These are phyloP conservation scores for Tor tambroides DNA, from an alignment of 2,113 vertebrate species.

Conservation along the genomic window DNA sequence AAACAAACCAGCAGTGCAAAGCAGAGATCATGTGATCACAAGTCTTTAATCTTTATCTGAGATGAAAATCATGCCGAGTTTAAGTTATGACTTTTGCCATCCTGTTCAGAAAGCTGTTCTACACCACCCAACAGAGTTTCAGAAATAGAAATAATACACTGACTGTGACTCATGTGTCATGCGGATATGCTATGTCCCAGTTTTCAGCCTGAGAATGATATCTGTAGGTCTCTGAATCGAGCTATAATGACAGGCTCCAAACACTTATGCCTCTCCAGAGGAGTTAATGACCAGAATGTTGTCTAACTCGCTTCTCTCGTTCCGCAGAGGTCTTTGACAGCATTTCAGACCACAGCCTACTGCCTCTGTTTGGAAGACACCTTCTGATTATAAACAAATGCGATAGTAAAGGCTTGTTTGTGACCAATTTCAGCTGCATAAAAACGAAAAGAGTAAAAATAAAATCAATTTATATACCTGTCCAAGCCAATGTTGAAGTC, in stretches of 20 bases:
- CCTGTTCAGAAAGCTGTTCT: background rate
- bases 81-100: background rate
- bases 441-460: background rate
- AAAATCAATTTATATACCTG: background rate
- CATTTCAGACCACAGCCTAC: too few species aligned
- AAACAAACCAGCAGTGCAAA: background rate
- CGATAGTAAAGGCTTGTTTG: background rate
- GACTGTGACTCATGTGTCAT: constrained; percentile 31
- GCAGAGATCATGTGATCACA: too few species aligned
- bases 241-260: background rate
- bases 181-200: background rate
- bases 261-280: background rate
- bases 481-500: background rate
- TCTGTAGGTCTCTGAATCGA: constrained; percentile 4
- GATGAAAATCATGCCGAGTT: background rate
- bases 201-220: constrained; percentile 6
- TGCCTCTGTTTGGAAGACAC: background rate
- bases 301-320: constrained; percentile 4
- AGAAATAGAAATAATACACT: constrained; percentile 3
- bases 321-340: background rate
- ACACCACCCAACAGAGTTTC: background rate
- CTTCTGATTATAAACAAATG: background rate
- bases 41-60: constrained; percentile 4
- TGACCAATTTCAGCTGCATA: background rate
- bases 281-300: constrained; percentile 28